Evolutionary conservation across 1,140 invertebrate genomes (phyloP), one percentile per base, ranked within the genome.

Genomic region (Leptopilina boulardi): DNA sequence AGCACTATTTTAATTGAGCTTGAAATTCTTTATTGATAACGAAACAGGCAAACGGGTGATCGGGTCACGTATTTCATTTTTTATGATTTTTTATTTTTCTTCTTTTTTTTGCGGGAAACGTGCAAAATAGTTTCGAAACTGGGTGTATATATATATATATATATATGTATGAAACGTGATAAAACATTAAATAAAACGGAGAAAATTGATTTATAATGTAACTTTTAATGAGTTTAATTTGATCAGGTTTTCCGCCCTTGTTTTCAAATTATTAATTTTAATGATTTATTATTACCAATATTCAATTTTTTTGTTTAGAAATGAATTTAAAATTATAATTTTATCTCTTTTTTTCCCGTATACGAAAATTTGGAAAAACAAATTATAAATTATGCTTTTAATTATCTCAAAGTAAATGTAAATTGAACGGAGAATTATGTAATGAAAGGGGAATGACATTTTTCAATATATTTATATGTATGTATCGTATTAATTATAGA

Each of bases 1-100:
- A 18, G 15, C 15, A 51, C 47, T 51, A 51, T 51, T 51, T 51
- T 51, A 51, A 51, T 51, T 51, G 47, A 51, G 47, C 47, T 51
- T 18, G n/a, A 51, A 18, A 51, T 51, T 51, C 47, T 51, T 51
- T 51, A 51, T n/a, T 51, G 47, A 51, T 51, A 18, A 51, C 47
- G 47, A 51, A 51, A 51, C 47, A 51, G 47, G 47, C 15, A 51
- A n/a, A n/a, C 47, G 15, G 47, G 15, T 51, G 47, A 51, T 18
- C 13, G 47, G n/a, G 47, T 51, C 47, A 51, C 47, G 47, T 51
- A 18, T 51, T 51, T 51, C 15, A 51, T 51, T 51, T 51, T 51
- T 51, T 51, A 51, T 51, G 15, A 51, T 47, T 47, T 47, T 47
- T 38, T 38, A 6, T 38, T 38, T 38, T 15, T 47, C 15, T 47